These are phyloP conservation scores for Falco novaeseelandiae DNA, from an alignment of 2,797 vertebrate species.

Conservation along the genomic window DNA sequence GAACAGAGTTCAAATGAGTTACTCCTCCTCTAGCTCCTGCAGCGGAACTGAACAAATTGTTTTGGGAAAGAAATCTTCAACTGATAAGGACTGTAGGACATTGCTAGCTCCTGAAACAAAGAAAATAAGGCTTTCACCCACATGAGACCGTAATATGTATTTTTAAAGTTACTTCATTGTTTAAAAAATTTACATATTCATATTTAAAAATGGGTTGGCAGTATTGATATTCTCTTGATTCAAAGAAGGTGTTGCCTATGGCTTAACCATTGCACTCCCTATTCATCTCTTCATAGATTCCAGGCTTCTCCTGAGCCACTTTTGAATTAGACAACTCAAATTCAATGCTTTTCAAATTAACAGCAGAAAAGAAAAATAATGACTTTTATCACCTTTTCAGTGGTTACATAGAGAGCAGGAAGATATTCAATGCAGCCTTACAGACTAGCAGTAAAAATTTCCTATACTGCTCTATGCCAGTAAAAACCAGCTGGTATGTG, in stretches of 20 bases:
- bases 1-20: neutral
- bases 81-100: neutral
- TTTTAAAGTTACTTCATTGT: neutral
- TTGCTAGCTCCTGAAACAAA: neutral
- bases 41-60: neutral
- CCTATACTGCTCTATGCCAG: neutral
- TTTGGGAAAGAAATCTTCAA: neutral
- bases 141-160: neutral
- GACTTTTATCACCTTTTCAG: neutral
- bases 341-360: neutral
- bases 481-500: neutral
- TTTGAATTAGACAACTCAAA: neutral
- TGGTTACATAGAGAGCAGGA: neutral
- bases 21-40: neutral
- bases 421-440: neutral
- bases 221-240: neutral
- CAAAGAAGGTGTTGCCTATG: neutral
- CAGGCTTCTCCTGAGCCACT: neutral
- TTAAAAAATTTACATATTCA: neutral
- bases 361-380: neutral
- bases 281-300: neutral
- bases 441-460: neutral
- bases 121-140: fast-evolving
- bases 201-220: neutral
- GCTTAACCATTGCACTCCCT: neutral